Evolutionary conservation across 2,888 invertebrate genomes (phyloP).

Genomic region (Fragum fragum): DNA sequence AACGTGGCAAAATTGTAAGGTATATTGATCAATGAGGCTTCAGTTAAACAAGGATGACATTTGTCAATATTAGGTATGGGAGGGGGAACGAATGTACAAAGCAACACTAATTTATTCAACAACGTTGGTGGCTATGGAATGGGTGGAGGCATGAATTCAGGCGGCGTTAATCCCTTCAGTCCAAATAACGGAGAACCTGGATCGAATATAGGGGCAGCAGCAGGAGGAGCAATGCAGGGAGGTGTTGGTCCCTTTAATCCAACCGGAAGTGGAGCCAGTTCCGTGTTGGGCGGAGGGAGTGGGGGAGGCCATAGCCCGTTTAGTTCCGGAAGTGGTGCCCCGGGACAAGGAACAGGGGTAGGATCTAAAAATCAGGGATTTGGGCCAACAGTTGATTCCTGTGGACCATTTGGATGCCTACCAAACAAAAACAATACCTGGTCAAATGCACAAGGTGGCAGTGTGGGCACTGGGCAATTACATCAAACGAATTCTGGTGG

Average conservation of each 20-base stretch:
- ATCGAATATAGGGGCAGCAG: neutral
- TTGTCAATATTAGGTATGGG: too few relatives aligned
- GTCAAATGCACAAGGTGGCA: neutral
- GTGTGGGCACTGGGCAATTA: neutral
- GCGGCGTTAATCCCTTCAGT: neutral
- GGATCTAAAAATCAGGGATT: neutral
- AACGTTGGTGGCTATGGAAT: neutral
- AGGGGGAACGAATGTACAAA: too few relatives aligned
- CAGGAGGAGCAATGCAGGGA: neutral
- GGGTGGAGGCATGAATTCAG: neutral
- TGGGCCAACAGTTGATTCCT: conserved; percentile 36
- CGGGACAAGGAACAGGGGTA: neutral
- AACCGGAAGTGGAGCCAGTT: neutral
- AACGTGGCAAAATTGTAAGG: too few relatives aligned
- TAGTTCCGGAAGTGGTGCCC: conserved; percentile 17
- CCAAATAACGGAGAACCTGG: neutral
- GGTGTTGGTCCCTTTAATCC: neutral
- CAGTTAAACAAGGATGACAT: too few relatives aligned
- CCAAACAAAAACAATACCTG: conserved; percentile 2
- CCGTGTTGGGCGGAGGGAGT: neutral
- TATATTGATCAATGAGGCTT: too few relatives aligned
- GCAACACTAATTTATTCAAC: too few relatives aligned
- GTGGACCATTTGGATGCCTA: conserved; percentile 44
- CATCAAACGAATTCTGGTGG: neutral
- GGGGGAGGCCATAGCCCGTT: conserved; percentile 31